These are phyloP conservation scores for Trochalopteron elliotii DNA, from an alignment of 2,113 vertebrate genomes.

Conservation along the genomic window DNA sequence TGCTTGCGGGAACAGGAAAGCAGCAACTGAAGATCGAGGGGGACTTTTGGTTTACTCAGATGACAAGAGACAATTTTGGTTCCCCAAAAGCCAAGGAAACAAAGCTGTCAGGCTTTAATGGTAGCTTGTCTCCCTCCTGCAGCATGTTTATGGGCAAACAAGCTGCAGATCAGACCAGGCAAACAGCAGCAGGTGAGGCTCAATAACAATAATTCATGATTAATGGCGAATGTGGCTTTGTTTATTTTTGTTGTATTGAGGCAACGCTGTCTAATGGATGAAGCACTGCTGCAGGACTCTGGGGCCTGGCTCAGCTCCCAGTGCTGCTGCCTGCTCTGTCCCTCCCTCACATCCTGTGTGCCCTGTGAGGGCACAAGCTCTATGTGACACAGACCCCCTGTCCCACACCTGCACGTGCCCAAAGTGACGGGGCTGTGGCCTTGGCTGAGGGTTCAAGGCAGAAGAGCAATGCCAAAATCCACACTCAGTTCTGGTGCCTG, in stretches of 20 bases:
- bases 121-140: constrained; percentile 68
- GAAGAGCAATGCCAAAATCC: background rate
- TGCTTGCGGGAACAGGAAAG: constrained; percentile 64
- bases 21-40: constrained; percentile 64
- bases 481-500: background rate
- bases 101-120: constrained; percentile 67
- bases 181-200: constrained; percentile 63
- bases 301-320: background rate
- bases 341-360: accelerated
- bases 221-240: constrained; percentile 45
- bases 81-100: constrained; percentile 65
- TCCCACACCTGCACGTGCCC: background rate
- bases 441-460: background rate
- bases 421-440: background rate
- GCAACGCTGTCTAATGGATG: background rate
- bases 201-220: constrained; percentile 43
- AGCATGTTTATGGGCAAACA: constrained; percentile 70
- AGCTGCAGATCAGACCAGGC: constrained; percentile 65
- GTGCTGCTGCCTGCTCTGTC: accelerated
- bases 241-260: constrained; percentile 29
- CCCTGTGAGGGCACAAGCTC: background rate
- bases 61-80: constrained; percentile 65
- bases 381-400: accelerated
- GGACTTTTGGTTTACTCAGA: constrained; percentile 70
- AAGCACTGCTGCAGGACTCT: background rate